These are phyloP conservation scores for Cerastis rubricosa DNA, from an alignment of 2,888 invertebrate species.

Conservation along the genomic window DNA sequence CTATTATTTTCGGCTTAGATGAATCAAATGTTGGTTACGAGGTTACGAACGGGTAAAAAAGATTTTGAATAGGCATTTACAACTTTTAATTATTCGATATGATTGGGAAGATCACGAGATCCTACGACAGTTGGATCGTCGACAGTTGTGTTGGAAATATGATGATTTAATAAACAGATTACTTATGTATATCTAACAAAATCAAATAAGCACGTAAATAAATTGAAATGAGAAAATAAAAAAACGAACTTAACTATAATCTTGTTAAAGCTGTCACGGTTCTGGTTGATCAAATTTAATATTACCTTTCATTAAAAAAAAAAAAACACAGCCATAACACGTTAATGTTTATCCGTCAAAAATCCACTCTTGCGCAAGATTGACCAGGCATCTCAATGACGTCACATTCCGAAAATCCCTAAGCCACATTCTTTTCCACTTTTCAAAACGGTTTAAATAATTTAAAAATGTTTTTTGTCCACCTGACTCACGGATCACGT, in stretches of 20 bases:
- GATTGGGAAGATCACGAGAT: not conserved
- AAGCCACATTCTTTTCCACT: conserved; percentile 45
- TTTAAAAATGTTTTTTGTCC: conserved; percentile 58
- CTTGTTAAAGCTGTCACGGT: not conserved
- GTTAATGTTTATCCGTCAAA: conserved; percentile 27
- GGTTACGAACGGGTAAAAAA: conserved; percentile 20
- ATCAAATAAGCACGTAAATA: not conserved
- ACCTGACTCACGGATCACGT: conserved; percentile 77
- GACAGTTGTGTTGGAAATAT: not conserved
- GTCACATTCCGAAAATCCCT: conserved; percentile 57
- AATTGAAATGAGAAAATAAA: conserved; percentile 4
- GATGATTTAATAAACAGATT: not conserved
- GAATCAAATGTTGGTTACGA: conserved; percentile 44
- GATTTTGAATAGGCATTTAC: conserved; percentile 16
- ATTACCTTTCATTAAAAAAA: not conserved
- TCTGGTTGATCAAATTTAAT: not conserved
- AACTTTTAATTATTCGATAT: conserved; percentile 29
- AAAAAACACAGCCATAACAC: not conserved
- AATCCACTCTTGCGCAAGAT: conserved; percentile 37
- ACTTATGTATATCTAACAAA: not conserved
- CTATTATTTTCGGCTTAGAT: conserved; percentile 57
- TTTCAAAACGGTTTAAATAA: conserved; percentile 42
- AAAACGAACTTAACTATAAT: not conserved
- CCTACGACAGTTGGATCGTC: too few species aligned
- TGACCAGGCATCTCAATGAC: conserved; percentile 39